Evolutionary conservation across 2,888 invertebrate species (phyloP).

Genomic region (Coenonympha glycerion): DNA sequence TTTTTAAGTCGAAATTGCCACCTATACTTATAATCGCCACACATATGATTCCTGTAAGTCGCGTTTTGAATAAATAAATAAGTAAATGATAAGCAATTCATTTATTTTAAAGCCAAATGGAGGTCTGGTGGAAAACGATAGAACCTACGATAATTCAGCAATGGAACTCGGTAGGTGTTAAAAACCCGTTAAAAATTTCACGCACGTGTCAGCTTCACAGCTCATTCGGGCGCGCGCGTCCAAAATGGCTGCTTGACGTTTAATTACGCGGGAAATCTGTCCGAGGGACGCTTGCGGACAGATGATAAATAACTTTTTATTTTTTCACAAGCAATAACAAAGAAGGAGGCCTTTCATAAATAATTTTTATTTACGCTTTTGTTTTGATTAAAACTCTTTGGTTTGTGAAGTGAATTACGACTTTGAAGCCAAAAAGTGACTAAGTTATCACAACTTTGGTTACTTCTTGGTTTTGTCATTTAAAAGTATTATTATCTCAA

Average conservation of each 20-base stretch:
- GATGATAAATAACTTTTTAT: constrained; percentile 22
- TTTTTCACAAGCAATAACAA: constrained; percentile 7
- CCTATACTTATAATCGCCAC: too few species aligned
- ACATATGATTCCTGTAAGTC: too few species aligned
- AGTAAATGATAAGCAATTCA: too few species aligned
- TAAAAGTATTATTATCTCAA: too few species aligned
- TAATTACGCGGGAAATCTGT: constrained; percentile 55
- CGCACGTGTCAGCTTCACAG: constrained; percentile 20
- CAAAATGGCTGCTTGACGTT: constrained; percentile 58
- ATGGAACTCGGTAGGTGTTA: constrained; percentile 3
- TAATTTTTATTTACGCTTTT: background rate
- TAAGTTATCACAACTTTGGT: too few species aligned
- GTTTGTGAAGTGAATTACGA: too few species aligned
- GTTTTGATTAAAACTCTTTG: background rate
- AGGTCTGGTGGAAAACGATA: too few species aligned
- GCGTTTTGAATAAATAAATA: too few species aligned
- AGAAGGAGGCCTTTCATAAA: constrained; percentile 3
- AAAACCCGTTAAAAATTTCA: constrained; percentile 18
- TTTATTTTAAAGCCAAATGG: too few species aligned
- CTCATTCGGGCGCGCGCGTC: constrained; percentile 37
- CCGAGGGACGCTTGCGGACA: constrained; percentile 23
- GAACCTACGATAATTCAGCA: background rate
- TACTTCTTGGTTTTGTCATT: too few species aligned
- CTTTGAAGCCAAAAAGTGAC: too few species aligned
- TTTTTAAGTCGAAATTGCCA: too few species aligned